Conservation (phyloP, 2,113 vertebrate species). For the Maccullochella peelii region DNA sequence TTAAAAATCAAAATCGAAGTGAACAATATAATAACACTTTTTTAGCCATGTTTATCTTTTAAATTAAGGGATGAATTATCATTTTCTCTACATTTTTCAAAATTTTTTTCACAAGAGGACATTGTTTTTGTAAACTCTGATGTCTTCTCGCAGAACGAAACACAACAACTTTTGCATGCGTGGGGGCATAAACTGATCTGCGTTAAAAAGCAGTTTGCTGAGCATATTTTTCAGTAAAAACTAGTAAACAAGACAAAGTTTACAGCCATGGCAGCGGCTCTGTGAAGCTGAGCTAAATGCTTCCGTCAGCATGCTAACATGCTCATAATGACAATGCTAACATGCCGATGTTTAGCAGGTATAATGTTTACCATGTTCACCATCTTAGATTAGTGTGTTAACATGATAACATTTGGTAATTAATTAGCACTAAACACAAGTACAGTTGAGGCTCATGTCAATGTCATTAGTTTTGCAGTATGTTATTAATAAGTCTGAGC, state of each 20-base stretch:
- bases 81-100: background rate
- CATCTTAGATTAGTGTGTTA: background rate
- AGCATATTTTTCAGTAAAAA: background rate
- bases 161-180: background rate
- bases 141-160: background rate
- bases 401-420: background rate
- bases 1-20: no score
- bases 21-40: background rate
- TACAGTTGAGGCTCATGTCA: background rate
- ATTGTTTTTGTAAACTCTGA: background rate
- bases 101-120: background rate
- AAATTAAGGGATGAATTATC: background rate
- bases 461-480: background rate
- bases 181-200: background rate
- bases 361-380: background rate
- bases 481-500: background rate
- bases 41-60: background rate
- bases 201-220: background rate
- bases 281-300: background rate
- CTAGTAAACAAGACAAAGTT: background rate
- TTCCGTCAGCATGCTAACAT: background rate
- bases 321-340: background rate
- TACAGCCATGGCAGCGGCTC: background rate
- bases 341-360: background rate
- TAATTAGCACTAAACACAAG: background rate